Percentiles rank a stretch among this genome's conserved stretches.
Evolutionary conservation across 2,797 vertebrate genomes (phyloP).

Genomic region (Carcharodon carcharias): DNA sequence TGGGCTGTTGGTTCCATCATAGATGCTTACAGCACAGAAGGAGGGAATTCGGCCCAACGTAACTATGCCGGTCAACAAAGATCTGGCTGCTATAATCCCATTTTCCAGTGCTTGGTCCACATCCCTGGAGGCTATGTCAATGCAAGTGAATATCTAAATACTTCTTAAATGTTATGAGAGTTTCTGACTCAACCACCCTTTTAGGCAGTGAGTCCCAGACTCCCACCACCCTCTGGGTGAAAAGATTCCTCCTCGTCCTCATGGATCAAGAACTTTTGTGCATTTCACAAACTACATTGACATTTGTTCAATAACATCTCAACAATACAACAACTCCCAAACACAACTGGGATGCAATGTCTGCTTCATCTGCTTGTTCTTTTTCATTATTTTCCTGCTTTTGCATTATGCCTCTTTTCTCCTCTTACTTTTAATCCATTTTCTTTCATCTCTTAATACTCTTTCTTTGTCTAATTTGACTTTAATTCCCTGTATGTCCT

Average conservation of each 20-base stretch:
- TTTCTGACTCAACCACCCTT: too few species aligned
- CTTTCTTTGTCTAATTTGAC: background rate
- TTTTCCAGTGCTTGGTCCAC: too few species aligned
- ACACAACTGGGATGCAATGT: background rate
- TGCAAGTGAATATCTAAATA: too few species aligned
- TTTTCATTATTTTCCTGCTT: background rate
- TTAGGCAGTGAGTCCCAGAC: too few species aligned
- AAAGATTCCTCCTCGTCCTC: background rate
- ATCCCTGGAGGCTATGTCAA: too few species aligned
- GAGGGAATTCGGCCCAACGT: too few species aligned
- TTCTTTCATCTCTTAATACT: background rate
- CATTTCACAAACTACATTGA: background rate
- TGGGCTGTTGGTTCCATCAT: background rate
- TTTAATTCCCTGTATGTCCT: background rate
- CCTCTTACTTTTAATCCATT: background rate
- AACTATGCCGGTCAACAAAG: too few species aligned
- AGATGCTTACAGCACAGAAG: too few species aligned
- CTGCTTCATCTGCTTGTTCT: background rate
- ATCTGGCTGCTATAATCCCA: too few species aligned
- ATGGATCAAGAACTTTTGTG: background rate
- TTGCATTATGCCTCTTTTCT: background rate
- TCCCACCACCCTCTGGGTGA: too few species aligned
- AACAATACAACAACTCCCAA: background rate
- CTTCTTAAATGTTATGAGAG: too few species aligned
- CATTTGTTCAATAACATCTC: background rate